Evolutionary conservation across 2,113 vertebrate species (phyloP), one percentile per base, ranked within the genome.

Genomic region (Rhinoderma darwinii): DNA sequence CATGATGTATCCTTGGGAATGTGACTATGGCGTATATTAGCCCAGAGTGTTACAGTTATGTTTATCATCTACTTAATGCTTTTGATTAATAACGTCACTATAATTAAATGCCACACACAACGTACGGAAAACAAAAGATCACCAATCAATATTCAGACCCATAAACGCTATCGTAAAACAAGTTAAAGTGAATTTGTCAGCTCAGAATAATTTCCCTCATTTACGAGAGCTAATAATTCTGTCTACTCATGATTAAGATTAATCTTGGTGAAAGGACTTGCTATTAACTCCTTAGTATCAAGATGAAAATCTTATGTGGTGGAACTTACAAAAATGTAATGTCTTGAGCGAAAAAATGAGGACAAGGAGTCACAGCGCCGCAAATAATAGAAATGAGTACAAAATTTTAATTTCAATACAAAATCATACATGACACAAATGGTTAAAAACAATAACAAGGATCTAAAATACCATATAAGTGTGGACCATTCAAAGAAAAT

Each of bases 141-240:
- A 63, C 39, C 59, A 5, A 82, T 82, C 54, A 82, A 66, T 44
- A 66, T 66, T 78, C 56, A 63, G 56, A 17, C 56, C 79, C 79
- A 17, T 82, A 82, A 82, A 82, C 39, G 39, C 3, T 63, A n/a
- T 61, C 12, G 79, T 82, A 82, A 82, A 82, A 35, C 51, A 44
- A 82, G 56, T 82, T 15, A 61, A 66, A 82, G 79, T 27, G 37
- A 82, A 66, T 66, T 82, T 82, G 79, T 82, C 79, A 82, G 56
- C 39, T 63, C 25, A 9, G 61, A 82, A 82, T 82, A 82, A 82
- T 82, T 82, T 44, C 30, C 37, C 79, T 82, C 79, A 66, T 82
- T 82, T 66, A 82, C 79, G 18, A 82, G 79, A 43, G 56, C 56
- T 82, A 82, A 82, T 82, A 82, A 82, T 82, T 82, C 79, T 82